Base-by-base conservation (phyloP, 2,113 vertebrate genomes). In the Thoracochromis brauschi region DNA sequence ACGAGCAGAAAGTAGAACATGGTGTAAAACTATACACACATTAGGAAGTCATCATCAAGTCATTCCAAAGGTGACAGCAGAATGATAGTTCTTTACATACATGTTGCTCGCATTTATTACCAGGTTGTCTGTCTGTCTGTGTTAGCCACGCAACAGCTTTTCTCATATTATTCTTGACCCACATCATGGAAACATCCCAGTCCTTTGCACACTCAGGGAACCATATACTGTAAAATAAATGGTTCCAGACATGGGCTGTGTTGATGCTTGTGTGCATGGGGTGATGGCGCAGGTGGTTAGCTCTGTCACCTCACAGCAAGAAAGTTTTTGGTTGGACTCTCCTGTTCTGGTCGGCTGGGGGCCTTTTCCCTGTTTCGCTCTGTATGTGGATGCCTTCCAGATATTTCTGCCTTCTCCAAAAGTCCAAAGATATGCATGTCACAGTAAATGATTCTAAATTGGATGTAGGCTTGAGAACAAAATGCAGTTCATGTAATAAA, bases 161-260 rank as follows among this genome's bases (percentile, higher is more conserved):
- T 47, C 14, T 75, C 40, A 47, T 47, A 29, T 17, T 10, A 75
- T 75, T 29, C 21, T 47, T 17, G 6, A 75, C 2, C 68, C 40
- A 75, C 21, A 75, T 73, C 21, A 47, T 26, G 14, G 14, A 26
- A 47, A 29, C 68, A 75, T 75, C 16, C 26, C 26, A 16, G 40
- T 73, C 68, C 40, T 47, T 29, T 47, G 42, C 24, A 29, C 71
- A 47, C 42, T 47, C 21, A 47, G 14, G 24, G 42, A 75, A 19
- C 71, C 24, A 75, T 47, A 29, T 75, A 47, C 71, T 75, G 40
- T 75, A 47, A 75, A 75, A 73, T 73, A 42, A 45, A 45, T 45
- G 38, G 21, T 8, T 45, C 24, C 24, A 47, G 42, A 75, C 42
- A 75, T 11, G 42, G 42, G 42, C 38, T 19, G 24, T 49, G 16